A percentile compares a stretch with the other conserved stretches of the same genome.
Evolutionary conservation across 2,888 invertebrate genomes (phyloP).

Genomic region (Papilio demoleus): DNA sequence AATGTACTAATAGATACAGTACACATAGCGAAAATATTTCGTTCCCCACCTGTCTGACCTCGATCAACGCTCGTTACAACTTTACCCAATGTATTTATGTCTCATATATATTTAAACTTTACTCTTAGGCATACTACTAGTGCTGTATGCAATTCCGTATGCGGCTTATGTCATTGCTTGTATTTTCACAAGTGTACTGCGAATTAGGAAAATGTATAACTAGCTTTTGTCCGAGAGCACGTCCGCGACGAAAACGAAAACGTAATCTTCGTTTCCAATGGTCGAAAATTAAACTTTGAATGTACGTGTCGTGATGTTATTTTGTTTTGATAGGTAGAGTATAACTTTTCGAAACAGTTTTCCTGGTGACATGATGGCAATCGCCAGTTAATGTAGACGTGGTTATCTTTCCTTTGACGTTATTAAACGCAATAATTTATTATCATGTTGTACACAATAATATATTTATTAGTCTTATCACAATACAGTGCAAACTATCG

Average conservation of each 20-base stretch:
- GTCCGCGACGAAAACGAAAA: no score
- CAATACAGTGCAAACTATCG: neutral
- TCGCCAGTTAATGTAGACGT: neutral
- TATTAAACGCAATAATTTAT: neutral
- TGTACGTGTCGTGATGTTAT: no score
- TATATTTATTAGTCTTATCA: conserved; percentile 16
- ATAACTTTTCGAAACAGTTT: neutral
- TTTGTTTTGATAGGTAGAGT: no score
- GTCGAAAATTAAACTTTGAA: no score
- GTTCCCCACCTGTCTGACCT: conserved; percentile 7
- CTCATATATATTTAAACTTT: conserved; percentile 14
- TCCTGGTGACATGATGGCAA: neutral
- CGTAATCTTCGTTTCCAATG: no score
- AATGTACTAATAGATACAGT: neutral
- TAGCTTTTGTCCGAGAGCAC: no score
- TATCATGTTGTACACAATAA: conserved; percentile 11
- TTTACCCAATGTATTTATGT: conserved; percentile 15
- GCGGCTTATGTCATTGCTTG: neutral
- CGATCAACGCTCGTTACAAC: conserved; percentile 15
- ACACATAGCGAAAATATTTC: neutral
- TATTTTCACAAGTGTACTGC: neutral
- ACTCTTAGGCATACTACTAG: neutral
- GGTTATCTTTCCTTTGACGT: conserved; percentile 13
- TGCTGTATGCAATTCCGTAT: neutral
- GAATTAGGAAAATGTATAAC: neutral